phyloP scores from a whole-genome alignment of 2,888 invertebrate species.

The Trachelus iudaicus region DNA sequence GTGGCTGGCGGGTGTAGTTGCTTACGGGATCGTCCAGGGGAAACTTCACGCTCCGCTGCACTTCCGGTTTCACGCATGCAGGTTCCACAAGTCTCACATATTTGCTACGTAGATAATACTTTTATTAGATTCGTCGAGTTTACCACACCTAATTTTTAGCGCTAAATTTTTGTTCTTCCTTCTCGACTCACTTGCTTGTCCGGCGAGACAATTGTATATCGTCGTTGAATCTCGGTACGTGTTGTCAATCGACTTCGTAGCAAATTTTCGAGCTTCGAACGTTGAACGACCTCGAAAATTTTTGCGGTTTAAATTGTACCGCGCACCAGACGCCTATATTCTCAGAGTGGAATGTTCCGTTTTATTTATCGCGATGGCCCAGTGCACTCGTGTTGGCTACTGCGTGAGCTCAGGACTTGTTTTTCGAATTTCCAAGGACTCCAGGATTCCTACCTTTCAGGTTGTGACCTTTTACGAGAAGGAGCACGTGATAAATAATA shows the following conservation, averaged over 20 bases:
- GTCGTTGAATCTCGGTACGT: neutral
- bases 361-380: neutral
- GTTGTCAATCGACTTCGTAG: neutral
- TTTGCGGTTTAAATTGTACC: neutral
- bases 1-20: neutral
- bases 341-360: neutral
- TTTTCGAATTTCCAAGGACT: neutral
- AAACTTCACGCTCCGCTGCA: slow-evolving; percentile 15
- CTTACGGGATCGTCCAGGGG: neutral
- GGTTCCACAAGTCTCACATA: neutral
- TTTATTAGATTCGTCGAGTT: neutral
- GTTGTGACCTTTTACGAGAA: neutral
- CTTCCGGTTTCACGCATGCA: slow-evolving; percentile 17
- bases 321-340: neutral
- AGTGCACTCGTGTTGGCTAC: neutral
- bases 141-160: neutral
- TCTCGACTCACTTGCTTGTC: too few relatives aligned
- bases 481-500: neutral
- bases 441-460: neutral
- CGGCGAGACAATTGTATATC: neutral
- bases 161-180: too few relatives aligned
- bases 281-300: neutral
- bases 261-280: neutral
- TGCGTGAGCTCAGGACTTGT: neutral
- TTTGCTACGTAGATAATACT: neutral